Evolutionary conservation across 2,888 invertebrate species (phyloP).

Genomic region (Tetropium fuscum): DNA sequence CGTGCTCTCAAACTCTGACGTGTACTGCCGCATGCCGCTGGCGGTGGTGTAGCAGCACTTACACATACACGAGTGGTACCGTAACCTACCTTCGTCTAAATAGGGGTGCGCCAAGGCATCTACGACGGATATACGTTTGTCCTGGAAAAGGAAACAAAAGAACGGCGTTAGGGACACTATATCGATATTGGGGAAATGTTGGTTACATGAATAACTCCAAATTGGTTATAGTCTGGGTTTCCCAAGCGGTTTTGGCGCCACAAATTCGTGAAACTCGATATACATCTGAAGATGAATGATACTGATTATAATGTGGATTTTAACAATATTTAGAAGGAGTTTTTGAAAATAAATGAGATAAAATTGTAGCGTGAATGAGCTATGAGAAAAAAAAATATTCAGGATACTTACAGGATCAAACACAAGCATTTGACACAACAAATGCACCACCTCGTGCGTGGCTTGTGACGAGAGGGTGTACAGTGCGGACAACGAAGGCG

Average conservation of each 20-base stretch:
- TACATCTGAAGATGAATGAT: too few relatives aligned
- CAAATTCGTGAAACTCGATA: too few relatives aligned
- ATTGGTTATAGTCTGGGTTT: too few relatives aligned
- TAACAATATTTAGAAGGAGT: too few relatives aligned
- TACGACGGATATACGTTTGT: slow-evolving; percentile 93
- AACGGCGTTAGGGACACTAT: too few relatives aligned
- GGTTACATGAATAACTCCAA: too few relatives aligned
- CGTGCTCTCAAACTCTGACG: slow-evolving; percentile 91
- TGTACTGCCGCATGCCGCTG: slow-evolving; percentile 86
- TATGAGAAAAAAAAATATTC: too few relatives aligned
- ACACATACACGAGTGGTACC: slow-evolving; percentile 99
- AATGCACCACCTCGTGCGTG: slow-evolving; percentile 97
- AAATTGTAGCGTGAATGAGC: too few relatives aligned
- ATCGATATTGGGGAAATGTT: too few relatives aligned
- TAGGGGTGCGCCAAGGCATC: slow-evolving; percentile 98
- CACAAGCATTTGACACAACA: slow-evolving; percentile 96
- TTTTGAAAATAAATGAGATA: too few relatives aligned
- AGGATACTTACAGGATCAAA: slow-evolving; percentile 93
- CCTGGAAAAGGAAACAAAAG: slow-evolving; percentile 68
- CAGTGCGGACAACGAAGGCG: slow-evolving; percentile 88
- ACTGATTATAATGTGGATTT: too few relatives aligned
- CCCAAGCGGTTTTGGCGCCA: too few relatives aligned
- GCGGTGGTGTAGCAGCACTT: slow-evolving; percentile 92
- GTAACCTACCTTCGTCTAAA: slow-evolving; percentile 95
- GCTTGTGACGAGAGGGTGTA: slow-evolving; percentile 92